A percentile compares a stretch with the other conserved stretches of the same genome.
phyloP scores from a whole-genome alignment of 2,888 invertebrate species.

The Ernsta delagoae region DNA sequence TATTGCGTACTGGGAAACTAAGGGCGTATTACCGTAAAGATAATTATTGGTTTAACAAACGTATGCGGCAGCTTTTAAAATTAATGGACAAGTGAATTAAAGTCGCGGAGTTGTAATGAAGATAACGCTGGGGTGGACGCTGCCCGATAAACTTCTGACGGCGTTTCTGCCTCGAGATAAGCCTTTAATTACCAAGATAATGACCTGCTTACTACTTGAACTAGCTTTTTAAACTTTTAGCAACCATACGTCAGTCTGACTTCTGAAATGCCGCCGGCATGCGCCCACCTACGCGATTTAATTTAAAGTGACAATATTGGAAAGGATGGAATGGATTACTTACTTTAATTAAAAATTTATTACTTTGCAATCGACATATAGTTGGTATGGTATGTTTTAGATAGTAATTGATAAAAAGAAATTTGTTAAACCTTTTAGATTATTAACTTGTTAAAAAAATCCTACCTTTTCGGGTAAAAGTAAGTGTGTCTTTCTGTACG shows the following conservation, averaged over 20 bases:
- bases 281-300: slow-evolving; percentile 27
- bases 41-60: slow-evolving; percentile 75
- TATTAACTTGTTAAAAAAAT: too few relatives aligned
- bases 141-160: slow-evolving; percentile 75
- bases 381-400: too few relatives aligned
- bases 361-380: neutral
- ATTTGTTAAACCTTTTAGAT: too few relatives aligned
- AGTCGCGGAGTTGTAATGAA: slow-evolving; percentile 77
- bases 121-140: slow-evolving; percentile 74
- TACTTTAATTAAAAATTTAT: slow-evolving; percentile 6
- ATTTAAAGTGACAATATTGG: slow-evolving; percentile 15
- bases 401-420: neutral
- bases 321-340: neutral
- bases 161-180: slow-evolving; percentile 73
- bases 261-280: slow-evolving; percentile 31
- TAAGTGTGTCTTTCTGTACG: too few relatives aligned
- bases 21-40: slow-evolving; percentile 63
- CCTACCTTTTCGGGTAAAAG: too few relatives aligned
- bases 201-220: slow-evolving; percentile 45
- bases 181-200: slow-evolving; percentile 78
- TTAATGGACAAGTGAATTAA: slow-evolving; percentile 80
- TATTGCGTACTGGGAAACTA: slow-evolving; percentile 62
- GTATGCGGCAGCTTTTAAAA: slow-evolving; percentile 73
- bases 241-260: slow-evolving; percentile 33
- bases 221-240: slow-evolving; percentile 37